Evolutionary conservation across 2,888 invertebrate genomes (phyloP), one percentile per base, ranked within the genome.

Genomic region (Spisula solida): DNA sequence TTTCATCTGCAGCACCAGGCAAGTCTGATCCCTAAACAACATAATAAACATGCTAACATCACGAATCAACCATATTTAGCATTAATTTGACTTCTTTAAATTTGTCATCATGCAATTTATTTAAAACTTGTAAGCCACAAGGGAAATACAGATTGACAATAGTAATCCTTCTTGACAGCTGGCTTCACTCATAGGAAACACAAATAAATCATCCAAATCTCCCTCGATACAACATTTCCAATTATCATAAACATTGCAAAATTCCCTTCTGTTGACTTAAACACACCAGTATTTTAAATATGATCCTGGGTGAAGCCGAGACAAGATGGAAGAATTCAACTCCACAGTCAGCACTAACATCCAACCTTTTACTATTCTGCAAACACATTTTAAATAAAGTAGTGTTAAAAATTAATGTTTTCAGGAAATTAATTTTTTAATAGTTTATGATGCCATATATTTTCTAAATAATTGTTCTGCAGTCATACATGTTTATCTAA

Each of bases 131-230:
- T 34, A 31, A 31, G 16, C 18, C 75, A 75, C 34, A 34, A 31
- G 75, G 75, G 75, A 34, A 75, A 75, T 75, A 75, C 16, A 34
- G 20, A 75, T 31, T 75, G 75, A 75, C 75, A 75, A 75, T 5
- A 34, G 16, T 75, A 29, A 75, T 75, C 29, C 8, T 34, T 34
- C 75, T 0, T 75, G 75, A 18, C 75, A 75, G 31, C 34, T 31
- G 25, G 25, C 16, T 31, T 75, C 75, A 66, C 4, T 66, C 60
- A 25, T 25, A 5, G 25, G 60, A 66, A 66, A 66, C 60, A 66
- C 60, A 25, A 66, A 66, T 66, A 66, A 66, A 66, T 66, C 25
- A 6, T 25, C 60, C 1, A 66, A 66, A n/a, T 25, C 10, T 66
- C 60, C 60, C 60, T 25, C n/a, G 60, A 66, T 66, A 66, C 60